Evolutionary conservation across 2,797 vertebrate genomes (phyloP).

Genomic region (Oryzias sinensis): DNA sequence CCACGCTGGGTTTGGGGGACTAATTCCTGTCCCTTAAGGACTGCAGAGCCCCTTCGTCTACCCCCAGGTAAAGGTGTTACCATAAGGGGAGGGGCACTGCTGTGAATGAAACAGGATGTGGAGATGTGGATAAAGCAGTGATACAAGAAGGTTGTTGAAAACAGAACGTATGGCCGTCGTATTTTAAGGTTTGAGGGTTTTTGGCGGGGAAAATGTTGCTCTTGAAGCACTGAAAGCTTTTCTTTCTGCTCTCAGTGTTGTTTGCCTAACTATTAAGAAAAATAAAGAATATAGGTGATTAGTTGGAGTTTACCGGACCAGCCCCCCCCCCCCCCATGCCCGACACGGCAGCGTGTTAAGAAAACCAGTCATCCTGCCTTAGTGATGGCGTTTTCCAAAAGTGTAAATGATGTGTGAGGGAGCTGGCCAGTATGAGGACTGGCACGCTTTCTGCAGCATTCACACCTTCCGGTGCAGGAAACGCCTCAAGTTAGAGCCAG

Average conservation of each 20-base stretch:
- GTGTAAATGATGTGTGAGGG: conserved; percentile 71
- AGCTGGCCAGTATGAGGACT: conserved; percentile 49
- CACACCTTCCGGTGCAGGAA: conserved; percentile 65
- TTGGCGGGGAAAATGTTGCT: conserved; percentile 75
- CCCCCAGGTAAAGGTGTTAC: conserved; percentile 59
- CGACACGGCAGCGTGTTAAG: conserved; percentile 66
- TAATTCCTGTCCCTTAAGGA: conserved; percentile 58
- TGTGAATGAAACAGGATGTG: conserved; percentile 48
- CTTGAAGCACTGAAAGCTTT: conserved; percentile 68
- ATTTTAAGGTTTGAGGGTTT: conserved; percentile 80
- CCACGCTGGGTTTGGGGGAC: conserved; percentile 51
- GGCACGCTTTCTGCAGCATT: conserved; percentile 61
- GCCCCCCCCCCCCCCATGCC: conserved; percentile 58
- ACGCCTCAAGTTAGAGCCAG: conserved; percentile 57
- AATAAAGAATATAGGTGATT: too few species aligned
- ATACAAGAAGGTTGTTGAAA: conserved; percentile 40
- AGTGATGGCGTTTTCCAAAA: conserved; percentile 68
- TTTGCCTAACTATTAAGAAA: neutral
- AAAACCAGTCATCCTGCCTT: conserved; percentile 69
- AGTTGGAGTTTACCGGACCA: conserved; percentile 32
- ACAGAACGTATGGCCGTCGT: conserved; percentile 66
- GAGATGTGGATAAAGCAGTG: conserved; percentile 34
- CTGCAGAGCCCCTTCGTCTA: conserved; percentile 37
- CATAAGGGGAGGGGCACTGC: conserved; percentile 31
- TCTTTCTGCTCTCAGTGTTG: conserved; percentile 32